Evolutionary conservation across 2,113 vertebrate species (phyloP), one percentile per base, ranked within the genome.

Genomic region (Rhegmatorhina hoffmannsi): DNA sequence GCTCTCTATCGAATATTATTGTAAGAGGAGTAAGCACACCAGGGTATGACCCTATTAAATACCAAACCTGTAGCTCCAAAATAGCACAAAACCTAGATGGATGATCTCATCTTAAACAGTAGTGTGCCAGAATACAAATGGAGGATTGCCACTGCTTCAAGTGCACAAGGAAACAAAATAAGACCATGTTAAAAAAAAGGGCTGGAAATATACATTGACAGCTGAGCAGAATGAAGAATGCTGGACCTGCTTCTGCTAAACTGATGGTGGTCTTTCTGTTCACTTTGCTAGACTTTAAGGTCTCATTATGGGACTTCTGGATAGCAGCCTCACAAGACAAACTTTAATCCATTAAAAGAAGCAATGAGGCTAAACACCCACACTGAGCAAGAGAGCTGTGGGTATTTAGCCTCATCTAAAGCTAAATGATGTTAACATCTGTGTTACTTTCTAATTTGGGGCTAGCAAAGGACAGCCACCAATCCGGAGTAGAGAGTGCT

Each of bases 41-140:
- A 79, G 91, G 77, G 47, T 68, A 72, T 75, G 91, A 95, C 87
- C 90, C 85, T 94, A 85, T 96, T 92, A 94, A 94, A 91, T 86
- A 91, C 50, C 91, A 93, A 87, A 89, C 82, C 85, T 94, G 89
- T 87, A 94, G 84, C 62, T 91, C 52, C 33, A 88, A 94, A 95
- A 75, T 2, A 77, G 84, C 89, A 77, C 86, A 90, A 87, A 95
- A 78, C 85, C 29, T 88, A 89, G 50, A 87, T 69, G 73, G 63
- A 94, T 94, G 89, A 94, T 92, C 95, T 93, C 90, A 86, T 85
- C 74, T 84, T 1, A 8, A 70, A 34, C 64, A 40, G 56, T 74
- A 68, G 72, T 63, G 76, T 87, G 74, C 77, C 70, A 89, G 95
- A 88, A 94, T 92, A 94, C 80, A 89, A 95, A 95, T 52, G 47